Percentiles rank a stretch among this genome's conserved stretches.
Evolutionary conservation across 2,113 vertebrate genomes (phyloP).

Genomic region (Petrocephalus microphthalmus): DNA sequence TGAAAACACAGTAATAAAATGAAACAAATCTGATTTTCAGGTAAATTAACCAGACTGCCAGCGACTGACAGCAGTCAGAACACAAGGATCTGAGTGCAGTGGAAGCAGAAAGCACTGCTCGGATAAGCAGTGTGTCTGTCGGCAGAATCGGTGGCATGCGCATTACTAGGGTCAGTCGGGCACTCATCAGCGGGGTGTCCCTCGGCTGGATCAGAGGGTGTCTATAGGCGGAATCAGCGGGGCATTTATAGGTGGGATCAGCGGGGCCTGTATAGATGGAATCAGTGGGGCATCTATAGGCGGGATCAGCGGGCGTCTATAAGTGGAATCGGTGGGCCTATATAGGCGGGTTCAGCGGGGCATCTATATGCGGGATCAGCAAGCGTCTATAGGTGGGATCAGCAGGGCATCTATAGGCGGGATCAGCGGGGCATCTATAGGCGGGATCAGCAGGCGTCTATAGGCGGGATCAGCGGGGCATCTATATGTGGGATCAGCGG

Average conservation of each 20-base stretch:
- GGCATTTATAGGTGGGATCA: neutral
- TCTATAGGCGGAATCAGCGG: neutral
- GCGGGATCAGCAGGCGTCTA: too few relatives aligned
- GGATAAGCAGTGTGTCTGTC: conserved; percentile 6
- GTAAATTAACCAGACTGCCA: conserved; percentile 82
- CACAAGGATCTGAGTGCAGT: conserved; percentile 69
- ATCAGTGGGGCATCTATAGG: too few relatives aligned
- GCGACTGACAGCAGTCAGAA: conserved; percentile 73
- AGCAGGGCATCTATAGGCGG: neutral
- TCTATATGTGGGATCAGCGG: too few relatives aligned
- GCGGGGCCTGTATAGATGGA: neutral
- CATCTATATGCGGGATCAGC: neutral
- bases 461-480: neutral
- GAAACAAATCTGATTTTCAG: conserved; percentile 85
- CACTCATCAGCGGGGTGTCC: neutral
- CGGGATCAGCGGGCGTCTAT: neutral
- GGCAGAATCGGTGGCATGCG: neutral
- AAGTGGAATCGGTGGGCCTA: too few relatives aligned
- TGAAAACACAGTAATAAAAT: conserved; percentile 79
- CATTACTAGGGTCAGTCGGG: too few relatives aligned
- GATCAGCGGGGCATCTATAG: too few relatives aligned
- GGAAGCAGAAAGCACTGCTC: conserved; percentile 39
- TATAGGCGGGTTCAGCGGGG: neutral
- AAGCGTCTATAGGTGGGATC: neutral
- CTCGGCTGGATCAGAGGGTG: neutral